phyloP scores from a whole-genome alignment of 2,888 invertebrate species.

The Eristalis arbustorum region DNA sequence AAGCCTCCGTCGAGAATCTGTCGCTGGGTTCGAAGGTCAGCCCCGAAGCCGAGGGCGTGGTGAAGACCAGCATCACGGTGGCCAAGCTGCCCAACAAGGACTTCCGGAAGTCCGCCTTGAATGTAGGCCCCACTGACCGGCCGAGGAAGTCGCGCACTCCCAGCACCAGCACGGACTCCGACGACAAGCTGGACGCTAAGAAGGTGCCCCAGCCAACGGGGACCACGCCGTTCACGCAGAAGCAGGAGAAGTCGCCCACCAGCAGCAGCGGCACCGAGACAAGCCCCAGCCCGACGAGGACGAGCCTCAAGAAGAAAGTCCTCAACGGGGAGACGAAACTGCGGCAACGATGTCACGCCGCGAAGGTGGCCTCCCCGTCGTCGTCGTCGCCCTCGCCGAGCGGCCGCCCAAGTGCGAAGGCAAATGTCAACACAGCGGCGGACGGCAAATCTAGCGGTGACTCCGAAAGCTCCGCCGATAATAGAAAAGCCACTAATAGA shows the following conservation, averaged over 20 bases:
- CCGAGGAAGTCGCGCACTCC: conserved; percentile 79
- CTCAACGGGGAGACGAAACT: conserved; percentile 80
- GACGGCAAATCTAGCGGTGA: conserved; percentile 71
- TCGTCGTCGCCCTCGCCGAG: conserved; percentile 82
- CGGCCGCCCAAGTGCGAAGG: conserved; percentile 81
- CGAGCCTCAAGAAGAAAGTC: conserved; percentile 57
- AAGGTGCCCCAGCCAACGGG: conserved; percentile 57
- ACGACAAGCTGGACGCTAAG: conserved; percentile 72
- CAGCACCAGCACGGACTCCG: conserved; percentile 78
- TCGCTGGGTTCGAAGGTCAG: conserved; percentile 64
- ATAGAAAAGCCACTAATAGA: conserved; percentile 73
- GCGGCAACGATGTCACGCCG: conserved; percentile 74
- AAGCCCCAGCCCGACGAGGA: conserved; percentile 79
- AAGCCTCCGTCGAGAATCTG: conserved; percentile 77
- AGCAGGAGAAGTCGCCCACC: conserved; percentile 80
- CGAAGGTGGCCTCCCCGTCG: conserved; percentile 58
- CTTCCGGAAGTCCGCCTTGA: conserved; percentile 87
- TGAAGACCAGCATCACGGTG: conserved; percentile 78
- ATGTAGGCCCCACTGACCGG: conserved; percentile 82
- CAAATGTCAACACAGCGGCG: conserved; percentile 74
- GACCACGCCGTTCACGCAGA: conserved; percentile 70
- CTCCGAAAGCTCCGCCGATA: conserved; percentile 77
- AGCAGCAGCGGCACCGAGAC: conserved; percentile 80
- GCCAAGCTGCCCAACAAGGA: conserved; percentile 84
- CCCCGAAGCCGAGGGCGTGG: conserved; percentile 78